phyloP scores from a whole-genome alignment of 2,797 vertebrate species.

The Pempheris klunzingeri region DNA sequence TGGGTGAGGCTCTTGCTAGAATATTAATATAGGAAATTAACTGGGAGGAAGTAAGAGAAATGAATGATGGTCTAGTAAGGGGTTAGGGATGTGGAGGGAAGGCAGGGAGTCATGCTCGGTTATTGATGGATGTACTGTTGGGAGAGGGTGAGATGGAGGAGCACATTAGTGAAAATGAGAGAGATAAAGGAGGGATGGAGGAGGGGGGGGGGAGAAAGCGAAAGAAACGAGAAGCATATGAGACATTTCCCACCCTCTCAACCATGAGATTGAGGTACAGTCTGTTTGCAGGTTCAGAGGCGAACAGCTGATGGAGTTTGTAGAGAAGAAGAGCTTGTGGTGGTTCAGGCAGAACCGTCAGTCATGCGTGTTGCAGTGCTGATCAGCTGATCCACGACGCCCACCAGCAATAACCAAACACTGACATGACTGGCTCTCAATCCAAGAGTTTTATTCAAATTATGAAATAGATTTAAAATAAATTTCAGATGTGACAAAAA shows the following conservation, averaged over 20 bases:
- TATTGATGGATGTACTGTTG: conserved; percentile 54
- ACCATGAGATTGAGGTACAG: conserved; percentile 54
- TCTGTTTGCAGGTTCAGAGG: conserved; percentile 35
- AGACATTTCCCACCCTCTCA: conserved; percentile 55
- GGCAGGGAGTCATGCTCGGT: conserved; percentile 34
- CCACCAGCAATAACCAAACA: neutral
- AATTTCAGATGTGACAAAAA: neutral
- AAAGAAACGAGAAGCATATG: conserved; percentile 35
- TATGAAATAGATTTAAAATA: neutral
- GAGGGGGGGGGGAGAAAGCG: neutral
- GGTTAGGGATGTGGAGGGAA: conserved; percentile 28
- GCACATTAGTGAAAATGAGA: conserved; percentile 60
- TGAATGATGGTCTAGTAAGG: conserved; percentile 19
- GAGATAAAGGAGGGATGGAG: conserved; percentile 36
- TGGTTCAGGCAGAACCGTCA: conserved; percentile 11
- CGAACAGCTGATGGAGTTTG: conserved; percentile 18
- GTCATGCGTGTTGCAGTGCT: neutral
- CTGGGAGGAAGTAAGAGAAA: conserved; percentile 40
- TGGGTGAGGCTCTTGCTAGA: neutral
- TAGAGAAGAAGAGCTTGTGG: conserved; percentile 13
- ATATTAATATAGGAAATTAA: conserved; percentile 35
- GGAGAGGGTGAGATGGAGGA: conserved; percentile 58
- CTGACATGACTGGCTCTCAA: neutral
- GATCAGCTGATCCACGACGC: conserved; percentile 13
- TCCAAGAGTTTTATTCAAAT: neutral